Evolutionary conservation across 1,140 invertebrate species (phyloP), one percentile per base, ranked within the genome.

Genomic region (Berghia stephanieae): DNA sequence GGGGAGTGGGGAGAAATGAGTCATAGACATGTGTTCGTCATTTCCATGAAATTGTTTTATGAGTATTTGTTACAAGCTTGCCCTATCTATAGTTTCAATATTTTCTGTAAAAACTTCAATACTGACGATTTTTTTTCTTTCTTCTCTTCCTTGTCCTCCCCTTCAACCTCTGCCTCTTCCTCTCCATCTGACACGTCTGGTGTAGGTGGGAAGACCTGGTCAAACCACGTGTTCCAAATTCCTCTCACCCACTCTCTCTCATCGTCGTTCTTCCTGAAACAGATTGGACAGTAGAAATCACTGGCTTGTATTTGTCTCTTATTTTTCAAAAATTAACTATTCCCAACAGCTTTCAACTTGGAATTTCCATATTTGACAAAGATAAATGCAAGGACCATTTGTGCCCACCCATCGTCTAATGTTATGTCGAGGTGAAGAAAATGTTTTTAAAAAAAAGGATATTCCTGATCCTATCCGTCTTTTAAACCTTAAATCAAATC

Each of bases 211-310:
- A 82, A 89, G 3, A 87, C 81, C 55, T 89, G 82, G 79, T 90
- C 88, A 84, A 90, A 89, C 89, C 89, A 90, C 1, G 24, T 60
- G 77, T 89, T 87, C 89, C 89, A 90, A 43, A 90, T 86, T 40
- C 82, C 84, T 16, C 88, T 69, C 5, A 85, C 84, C 86, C 86
- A 89, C 68, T 89, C 89, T 36, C 88, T 77, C 31, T 82, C 80
- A 77, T 85, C 82, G 5, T 78, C 74, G 40, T 82, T 79, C 69
- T 52, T 46, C 10, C 83, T 84, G 79, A 67, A 69, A 10, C 16
- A 52, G 24, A 18, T 38, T 38, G 0, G 43, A 77, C 24, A 13
- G 27, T 42, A 13, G 10, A 42, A 3, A 3, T 2, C 27, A 42
- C 36, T 5, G 5, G 21, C 21, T 34, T 5, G 6, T 31, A 4